Base-by-base conservation (phyloP, 2,888 invertebrate genomes). In the Drepana falcataria region DNA sequence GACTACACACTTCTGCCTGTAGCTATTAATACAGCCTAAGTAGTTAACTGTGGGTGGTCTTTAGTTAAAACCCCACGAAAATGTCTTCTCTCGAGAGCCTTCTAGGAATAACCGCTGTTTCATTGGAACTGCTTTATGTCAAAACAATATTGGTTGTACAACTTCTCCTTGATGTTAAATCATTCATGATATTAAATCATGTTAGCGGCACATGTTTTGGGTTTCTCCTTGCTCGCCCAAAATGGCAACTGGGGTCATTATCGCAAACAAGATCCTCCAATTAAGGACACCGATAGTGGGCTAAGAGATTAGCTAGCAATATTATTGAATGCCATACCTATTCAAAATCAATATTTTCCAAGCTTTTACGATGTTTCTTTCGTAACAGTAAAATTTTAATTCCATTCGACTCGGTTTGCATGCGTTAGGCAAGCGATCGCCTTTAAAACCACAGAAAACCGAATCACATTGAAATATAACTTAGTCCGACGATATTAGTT, bases 211-310 rank as follows among this genome's bases (percentile, higher is more conserved):
- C 52, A 55, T 57, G 55, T 60, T 66, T 62, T 57, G 64, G 58
- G 48, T 55, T 66, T 68, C 65, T 68, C 66, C 69, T 69, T 73
- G 68, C 66, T 59, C 58, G 60, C 81, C 79, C 62, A 73, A 80
- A 73, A 78, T 66, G 82, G 85, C 64, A 75, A 73, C 77, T 76
- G 68, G 75, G 69, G 76, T 83, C 76, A 83, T 81, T 80, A 79
- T 66, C 78, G 68, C 69, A 72, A 79, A 75, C 74, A 67, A 69
- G 76, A 71, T 74, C 66, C 61, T 64, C 77, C 78, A 72, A 75
- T 78, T 81, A 81, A 71, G 80, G 84, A 58, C 58, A 64, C 58
- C 54, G 63, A 71, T 83, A 75, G 87, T 86, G 82, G 85, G 85
- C 64, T 73, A 69, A 63, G 68, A 67, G 64, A 68, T 79, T 79